Evolutionary conservation across 2,888 invertebrate species (phyloP), one percentile per base, ranked within the genome.

Genomic region (Blera fallax): DNA sequence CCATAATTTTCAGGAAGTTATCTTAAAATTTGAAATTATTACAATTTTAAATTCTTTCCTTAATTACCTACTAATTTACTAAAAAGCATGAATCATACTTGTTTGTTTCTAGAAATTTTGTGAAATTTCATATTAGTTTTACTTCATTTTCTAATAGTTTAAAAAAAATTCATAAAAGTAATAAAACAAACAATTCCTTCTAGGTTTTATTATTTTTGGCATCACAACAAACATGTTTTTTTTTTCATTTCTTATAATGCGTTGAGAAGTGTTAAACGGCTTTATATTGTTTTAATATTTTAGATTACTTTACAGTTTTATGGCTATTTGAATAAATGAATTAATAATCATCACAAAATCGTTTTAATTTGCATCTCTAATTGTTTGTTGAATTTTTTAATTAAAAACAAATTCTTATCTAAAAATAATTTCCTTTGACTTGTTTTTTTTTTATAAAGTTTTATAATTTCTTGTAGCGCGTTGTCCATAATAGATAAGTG

Each of bases 281-380:
- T 29, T 45, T 18, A 62, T 62, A 52, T 52, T 52, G 52, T 29
- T 52, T 52, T 52, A 52, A 27, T 1, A 6, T 52, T 52, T 54
- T 16, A 11, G 14, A 64, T 64, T 64, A 48, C 18, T 64, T 64
- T 64, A 48, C 45, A 18, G 32, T 21, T 64, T 64, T 48, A 64
- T 48, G 29, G 48, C 18, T 64, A 48, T 32, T 64, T 64, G 7
- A 64, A 18, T 48, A 32, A 16, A 64, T 7, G 18, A 32, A 64
- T 45, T 32, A 16, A 43, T 62, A 64, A 64, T 64, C 29, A 27
- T 43, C 64, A 48, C 29, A 43, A 60, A 60, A 14, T 43, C 18
- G 14, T 21, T 64, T 54, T 54, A 32, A 16, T 48, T 45, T 32
- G 45, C 11, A 32, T 48, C 5, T 32, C 48, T 64, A 48, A 32